These are phyloP conservation scores for Luidia sarsii DNA, from an alignment of 53 echinoderm and acorn worm genomes.

Conservation along the genomic window DNA sequence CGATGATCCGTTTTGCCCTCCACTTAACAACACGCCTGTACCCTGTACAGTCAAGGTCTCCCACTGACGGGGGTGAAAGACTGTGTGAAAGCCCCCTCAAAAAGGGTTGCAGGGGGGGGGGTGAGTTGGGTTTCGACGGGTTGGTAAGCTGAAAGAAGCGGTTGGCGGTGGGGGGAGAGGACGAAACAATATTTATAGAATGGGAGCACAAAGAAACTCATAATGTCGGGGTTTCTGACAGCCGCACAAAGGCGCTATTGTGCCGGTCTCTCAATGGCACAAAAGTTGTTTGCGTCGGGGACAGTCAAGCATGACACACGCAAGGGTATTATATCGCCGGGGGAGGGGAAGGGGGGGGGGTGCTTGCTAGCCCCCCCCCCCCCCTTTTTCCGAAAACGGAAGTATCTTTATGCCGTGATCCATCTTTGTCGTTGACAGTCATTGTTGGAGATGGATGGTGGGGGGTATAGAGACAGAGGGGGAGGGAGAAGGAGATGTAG, in stretches of 20 bases:
- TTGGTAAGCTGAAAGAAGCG: no score
- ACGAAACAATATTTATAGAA: no score
- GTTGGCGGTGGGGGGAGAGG: no score
- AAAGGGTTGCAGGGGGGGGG: not conserved
- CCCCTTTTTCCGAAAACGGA: constrained; percentile 36
- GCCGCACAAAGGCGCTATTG: constrained; percentile 29
- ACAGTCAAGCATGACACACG: constrained; percentile 50
- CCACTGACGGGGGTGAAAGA: no score
- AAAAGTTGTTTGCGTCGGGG: constrained; percentile 51
- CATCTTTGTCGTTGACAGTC: constrained; percentile 45
- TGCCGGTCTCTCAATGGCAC: constrained; percentile 28
- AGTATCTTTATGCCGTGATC: constrained; percentile 35
- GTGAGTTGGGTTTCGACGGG: no score
- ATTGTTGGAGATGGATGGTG: no score
- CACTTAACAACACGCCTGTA: no score
- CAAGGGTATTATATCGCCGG: constrained; percentile 34
- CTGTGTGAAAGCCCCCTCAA: not conserved
- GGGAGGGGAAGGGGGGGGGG: not conserved
- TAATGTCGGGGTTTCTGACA: no score
- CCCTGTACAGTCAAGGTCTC: constrained; percentile 8
- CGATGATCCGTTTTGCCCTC: no score
- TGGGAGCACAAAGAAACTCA: no score
- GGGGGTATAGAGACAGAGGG: no score
- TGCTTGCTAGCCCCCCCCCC: not conserved
- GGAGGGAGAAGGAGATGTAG: no score